Evolutionary conservation across 2,113 vertebrate genomes (phyloP).

Genomic region (Esox niger): DNA sequence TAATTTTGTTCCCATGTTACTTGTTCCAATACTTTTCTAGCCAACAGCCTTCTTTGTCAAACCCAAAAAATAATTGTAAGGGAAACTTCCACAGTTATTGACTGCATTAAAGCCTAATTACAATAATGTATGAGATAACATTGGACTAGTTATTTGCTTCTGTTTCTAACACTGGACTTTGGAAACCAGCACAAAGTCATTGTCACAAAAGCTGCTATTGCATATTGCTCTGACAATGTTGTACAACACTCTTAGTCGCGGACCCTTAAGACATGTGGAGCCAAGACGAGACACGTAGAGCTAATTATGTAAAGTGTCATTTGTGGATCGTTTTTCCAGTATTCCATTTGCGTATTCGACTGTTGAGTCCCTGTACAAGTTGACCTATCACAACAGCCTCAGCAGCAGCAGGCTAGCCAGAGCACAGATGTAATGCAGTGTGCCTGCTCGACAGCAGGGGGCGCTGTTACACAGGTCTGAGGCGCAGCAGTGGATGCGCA

Average conservation of each 20-base stretch:
- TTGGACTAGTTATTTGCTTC: too few species aligned
- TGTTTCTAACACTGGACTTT: conserved; percentile 7
- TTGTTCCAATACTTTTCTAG: too few species aligned
- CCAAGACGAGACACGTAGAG: conserved; percentile 16
- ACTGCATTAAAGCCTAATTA: background rate
- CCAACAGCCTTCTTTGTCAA: too few species aligned
- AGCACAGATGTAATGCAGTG: conserved; percentile 67
- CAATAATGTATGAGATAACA: background rate
- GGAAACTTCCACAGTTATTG: background rate
- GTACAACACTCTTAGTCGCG: conserved; percentile 21
- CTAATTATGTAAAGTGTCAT: conserved; percentile 20
- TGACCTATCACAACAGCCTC: conserved; percentile 52
- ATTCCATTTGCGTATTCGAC: conserved; percentile 15
- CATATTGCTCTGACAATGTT: conserved; percentile 29
- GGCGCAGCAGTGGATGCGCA: conserved; percentile 86
- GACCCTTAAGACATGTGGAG: conserved; percentile 27
- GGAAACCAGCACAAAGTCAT: conserved; percentile 17
- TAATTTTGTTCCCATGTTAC: too few species aligned
- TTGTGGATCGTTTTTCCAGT: background rate
- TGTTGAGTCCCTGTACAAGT: conserved; percentile 9
- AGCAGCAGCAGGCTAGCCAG: conserved; percentile 60
- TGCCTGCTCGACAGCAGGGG: conserved; percentile 37
- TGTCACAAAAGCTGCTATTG: conserved; percentile 29
- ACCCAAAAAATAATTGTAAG: background rate
- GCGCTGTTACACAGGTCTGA: conserved; percentile 77